These are phyloP conservation scores for Actinemys pallida DNA, from an alignment of 2,113 vertebrate genomes.

Conservation along the genomic window DNA sequence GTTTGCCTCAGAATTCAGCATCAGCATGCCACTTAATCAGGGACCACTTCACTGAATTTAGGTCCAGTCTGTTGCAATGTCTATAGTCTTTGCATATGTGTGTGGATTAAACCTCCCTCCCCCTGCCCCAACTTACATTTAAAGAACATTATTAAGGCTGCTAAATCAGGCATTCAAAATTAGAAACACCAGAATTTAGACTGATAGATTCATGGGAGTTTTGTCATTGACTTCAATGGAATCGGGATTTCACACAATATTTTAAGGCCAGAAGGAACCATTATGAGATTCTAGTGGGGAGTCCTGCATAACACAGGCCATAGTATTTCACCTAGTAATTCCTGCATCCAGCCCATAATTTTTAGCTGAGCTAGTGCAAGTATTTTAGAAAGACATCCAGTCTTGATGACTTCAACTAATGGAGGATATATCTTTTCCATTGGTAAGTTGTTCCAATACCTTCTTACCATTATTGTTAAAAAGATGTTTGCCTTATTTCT, in stretches of 20 bases:
- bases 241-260: neutral
- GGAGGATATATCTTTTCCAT: neutral
- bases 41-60: neutral
- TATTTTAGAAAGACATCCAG: neutral
- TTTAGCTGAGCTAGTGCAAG: neutral
- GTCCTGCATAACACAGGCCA: neutral
- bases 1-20: neutral
- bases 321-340: neutral
- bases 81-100: neutral
- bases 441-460: neutral
- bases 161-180: neutral
- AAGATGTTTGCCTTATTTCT: neutral
- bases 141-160: fast-evolving
- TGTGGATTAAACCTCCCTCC: neutral
- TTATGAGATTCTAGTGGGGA: neutral
- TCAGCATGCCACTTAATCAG: neutral
- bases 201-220: neutral
- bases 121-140: neutral
- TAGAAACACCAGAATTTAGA: neutral
- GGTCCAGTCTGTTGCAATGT: neutral
- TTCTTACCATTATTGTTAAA: neutral
- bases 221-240: neutral
- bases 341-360: neutral
- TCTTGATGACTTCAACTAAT: neutral
- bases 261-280: neutral